These are phyloP conservation scores for Ictalurus punctatus DNA, from an alignment of 2,113 vertebrate genomes.

Conservation along the genomic window DNA sequence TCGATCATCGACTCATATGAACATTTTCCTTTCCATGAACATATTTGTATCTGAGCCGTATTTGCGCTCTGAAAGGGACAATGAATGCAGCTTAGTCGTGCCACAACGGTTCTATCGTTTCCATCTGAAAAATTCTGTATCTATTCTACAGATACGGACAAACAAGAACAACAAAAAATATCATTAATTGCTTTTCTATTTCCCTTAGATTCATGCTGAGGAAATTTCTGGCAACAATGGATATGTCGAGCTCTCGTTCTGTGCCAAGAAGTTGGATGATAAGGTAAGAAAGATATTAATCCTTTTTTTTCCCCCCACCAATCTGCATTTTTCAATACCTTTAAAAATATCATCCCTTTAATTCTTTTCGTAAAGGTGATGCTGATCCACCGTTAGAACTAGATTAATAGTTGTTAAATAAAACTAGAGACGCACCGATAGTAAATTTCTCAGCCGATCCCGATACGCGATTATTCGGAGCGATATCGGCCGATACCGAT, in stretches of 20 bases:
- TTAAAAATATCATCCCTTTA: not conserved
- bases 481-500: no score
- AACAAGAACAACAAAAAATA: not conserved
- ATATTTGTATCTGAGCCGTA: not conserved
- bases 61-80: not conserved
- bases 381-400: not conserved
- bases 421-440: not conserved
- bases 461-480: no score
- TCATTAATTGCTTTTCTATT: not conserved
- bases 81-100: not conserved
- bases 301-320: conserved; percentile 13
- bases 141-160: not conserved
- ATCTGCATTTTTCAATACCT: not conserved
- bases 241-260: conserved; percentile 88
- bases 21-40: not conserved
- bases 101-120: not conserved
- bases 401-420: not conserved
- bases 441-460: no score
- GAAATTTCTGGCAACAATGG: conserved; percentile 95
- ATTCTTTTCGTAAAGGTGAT: not conserved
- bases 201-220: conserved; percentile 83
- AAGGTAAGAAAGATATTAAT: conserved; percentile 75
- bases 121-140: not conserved
- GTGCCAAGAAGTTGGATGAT: conserved; percentile 90
- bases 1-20: no score